These are phyloP conservation scores for Naja naja DNA, from an alignment of 2,113 vertebrate species.

Conservation along the genomic window DNA sequence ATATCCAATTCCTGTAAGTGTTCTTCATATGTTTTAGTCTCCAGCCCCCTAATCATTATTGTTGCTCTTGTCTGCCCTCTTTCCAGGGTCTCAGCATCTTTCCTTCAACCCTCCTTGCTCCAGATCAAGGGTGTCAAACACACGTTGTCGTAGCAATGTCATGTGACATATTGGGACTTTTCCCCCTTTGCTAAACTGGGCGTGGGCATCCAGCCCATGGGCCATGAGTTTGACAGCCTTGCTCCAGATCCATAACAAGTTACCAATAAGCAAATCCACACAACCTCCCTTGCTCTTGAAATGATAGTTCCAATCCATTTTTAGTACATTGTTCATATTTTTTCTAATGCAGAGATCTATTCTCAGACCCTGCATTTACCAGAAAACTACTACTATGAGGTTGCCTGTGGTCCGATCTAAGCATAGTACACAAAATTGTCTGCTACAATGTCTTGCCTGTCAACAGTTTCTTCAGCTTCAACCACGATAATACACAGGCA, in stretches of 20 bases:
- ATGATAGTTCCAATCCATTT: not conserved
- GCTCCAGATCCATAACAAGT: not conserved
- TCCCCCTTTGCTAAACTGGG: no score
- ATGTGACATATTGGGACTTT: no score
- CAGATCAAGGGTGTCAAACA: not conserved
- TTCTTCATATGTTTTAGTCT: not conserved
- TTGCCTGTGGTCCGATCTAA: no score
- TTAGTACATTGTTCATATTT: not conserved
- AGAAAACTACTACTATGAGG: not conserved
- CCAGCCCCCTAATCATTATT: not conserved
- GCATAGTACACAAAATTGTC: no score
- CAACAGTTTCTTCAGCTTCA: no score
- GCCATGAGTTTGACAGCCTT: no score
- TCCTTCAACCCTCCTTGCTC: not conserved
- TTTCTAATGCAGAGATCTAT: slow-evolving; percentile 20
- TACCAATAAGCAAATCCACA: not conserved
- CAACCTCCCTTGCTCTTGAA: not conserved
- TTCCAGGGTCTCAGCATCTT: not conserved
- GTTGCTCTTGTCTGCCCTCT: not conserved
- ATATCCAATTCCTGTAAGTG: no score
- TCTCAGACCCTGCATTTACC: slow-evolving; percentile 48
- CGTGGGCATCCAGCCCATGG: no score
- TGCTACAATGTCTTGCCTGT: no score
- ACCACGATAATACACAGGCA: no score
- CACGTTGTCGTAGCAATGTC: no score